phyloP scores from a whole-genome alignment of 2,797 vertebrate species.

The Notolabrus celidotus region DNA sequence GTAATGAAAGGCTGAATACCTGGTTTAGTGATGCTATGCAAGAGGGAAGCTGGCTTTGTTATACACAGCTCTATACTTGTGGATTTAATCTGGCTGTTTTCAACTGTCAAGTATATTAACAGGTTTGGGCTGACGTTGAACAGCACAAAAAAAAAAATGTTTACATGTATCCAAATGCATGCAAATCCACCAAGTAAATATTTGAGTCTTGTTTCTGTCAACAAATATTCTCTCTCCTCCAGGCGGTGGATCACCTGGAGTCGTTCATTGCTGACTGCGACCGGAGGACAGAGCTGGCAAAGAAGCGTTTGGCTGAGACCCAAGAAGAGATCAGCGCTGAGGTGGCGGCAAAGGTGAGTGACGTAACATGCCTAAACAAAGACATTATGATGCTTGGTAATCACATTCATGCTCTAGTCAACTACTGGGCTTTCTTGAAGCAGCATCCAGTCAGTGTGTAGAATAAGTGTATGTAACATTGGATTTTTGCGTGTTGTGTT shows the following conservation, averaged over 20 bases:
- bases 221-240: background rate
- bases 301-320: conserved; percentile 98
- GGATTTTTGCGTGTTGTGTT: conserved; percentile 17
- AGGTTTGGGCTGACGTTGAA: too few relatives aligned
- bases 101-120: too few relatives aligned
- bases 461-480: background rate
- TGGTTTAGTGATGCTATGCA: too few relatives aligned
- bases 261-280: conserved; percentile 98
- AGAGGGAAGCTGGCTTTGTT: background rate
- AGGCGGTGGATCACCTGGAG: conserved; percentile 98
- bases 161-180: background rate
- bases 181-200: background rate
- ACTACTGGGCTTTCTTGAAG: background rate
- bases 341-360: conserved; percentile 94
- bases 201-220: background rate
- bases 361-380: background rate
- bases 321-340: conserved; percentile 99
- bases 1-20: background rate
- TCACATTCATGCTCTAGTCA: background rate
- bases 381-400: background rate
- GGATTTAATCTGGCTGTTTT: too few relatives aligned
- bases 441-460: background rate
- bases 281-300: conserved; percentile 96
- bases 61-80: too few relatives aligned
- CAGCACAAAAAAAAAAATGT: too few relatives aligned